These are phyloP conservation scores for Elegia similella DNA, from an alignment of 2,888 invertebrate species.

Conservation along the genomic window DNA sequence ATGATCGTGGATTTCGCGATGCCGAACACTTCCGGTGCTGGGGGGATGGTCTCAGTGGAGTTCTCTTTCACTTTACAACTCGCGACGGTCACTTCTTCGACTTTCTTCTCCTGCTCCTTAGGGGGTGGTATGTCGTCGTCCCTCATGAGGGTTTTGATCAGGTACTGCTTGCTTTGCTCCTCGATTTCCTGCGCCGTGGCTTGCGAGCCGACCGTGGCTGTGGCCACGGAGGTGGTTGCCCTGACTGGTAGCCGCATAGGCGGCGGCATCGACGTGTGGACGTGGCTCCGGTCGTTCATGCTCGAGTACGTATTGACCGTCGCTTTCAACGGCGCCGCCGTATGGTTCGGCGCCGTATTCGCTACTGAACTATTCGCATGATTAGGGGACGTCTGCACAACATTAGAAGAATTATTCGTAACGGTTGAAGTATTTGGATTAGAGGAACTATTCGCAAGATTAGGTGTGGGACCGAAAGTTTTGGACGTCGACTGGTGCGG, in stretches of 20 bases:
- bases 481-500: constrained; percentile 49
- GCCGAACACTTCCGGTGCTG: constrained; percentile 79
- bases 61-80: constrained; percentile 60
- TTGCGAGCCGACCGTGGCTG: constrained; percentile 73
- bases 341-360: constrained; percentile 28
- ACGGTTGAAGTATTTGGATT: constrained; percentile 23
- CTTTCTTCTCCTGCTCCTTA: constrained; percentile 79
- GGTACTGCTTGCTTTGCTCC: constrained; percentile 88
- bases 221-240: constrained; percentile 53
- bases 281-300: constrained; percentile 13
- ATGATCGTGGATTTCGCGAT: constrained; percentile 66
- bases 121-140: constrained; percentile 90
- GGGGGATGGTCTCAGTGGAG: constrained; percentile 49
- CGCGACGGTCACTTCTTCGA: constrained; percentile 75
- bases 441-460: constrained; percentile 19
- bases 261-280: constrained; percentile 55
- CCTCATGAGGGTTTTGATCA: constrained; percentile 94
- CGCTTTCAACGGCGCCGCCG: constrained; percentile 43
- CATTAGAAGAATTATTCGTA: constrained; percentile 6
- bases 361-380: neutral
- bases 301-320: constrained; percentile 40
- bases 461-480: constrained; percentile 22
- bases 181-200: constrained; percentile 81
- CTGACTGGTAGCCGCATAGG: constrained; percentile 59
- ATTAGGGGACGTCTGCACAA: constrained; percentile 10